Evolutionary conservation across 2,797 vertebrate genomes (phyloP).

Genomic region (Echiichthys vipera): DNA sequence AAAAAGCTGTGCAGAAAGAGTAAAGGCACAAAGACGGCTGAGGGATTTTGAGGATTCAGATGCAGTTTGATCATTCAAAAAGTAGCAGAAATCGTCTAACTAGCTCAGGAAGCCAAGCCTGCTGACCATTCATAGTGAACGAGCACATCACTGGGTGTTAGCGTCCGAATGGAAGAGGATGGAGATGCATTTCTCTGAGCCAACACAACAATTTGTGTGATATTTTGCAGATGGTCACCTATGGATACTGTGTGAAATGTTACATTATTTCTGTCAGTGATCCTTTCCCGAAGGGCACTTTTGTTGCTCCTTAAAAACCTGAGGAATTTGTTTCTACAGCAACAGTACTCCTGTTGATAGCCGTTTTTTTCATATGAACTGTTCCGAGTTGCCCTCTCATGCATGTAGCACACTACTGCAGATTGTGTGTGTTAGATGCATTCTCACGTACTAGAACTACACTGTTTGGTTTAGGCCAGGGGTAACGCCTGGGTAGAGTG

Average conservation of each 20-base stretch:
- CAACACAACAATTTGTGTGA: conserved; percentile 25
- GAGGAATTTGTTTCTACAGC: not conserved
- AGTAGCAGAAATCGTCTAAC: conserved; percentile 51
- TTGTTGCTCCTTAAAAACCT: conserved; percentile 4
- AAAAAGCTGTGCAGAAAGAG: conserved; percentile 14
- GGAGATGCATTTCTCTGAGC: not conserved
- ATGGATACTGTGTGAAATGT: conserved; percentile 32
- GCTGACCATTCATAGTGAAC: conserved; percentile 21
- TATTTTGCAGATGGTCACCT: conserved; percentile 35
- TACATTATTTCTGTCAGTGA: conserved; percentile 41
- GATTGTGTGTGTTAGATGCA: too few species aligned
- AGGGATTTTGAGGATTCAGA: conserved; percentile 38
- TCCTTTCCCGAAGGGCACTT: conserved; percentile 6
- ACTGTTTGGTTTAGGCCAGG: too few species aligned
- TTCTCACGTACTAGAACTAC: too few species aligned
- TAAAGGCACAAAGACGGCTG: conserved; percentile 36
- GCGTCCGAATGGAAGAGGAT: conserved; percentile 11
- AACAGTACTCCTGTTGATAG: not conserved
- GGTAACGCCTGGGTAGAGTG: too few species aligned
- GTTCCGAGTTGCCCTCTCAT: too few species aligned
- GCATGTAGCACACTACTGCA: too few species aligned
- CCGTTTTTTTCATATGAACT: too few species aligned
- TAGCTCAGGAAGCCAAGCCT: conserved; percentile 24
- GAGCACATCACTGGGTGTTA: not conserved
- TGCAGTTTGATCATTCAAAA: conserved; percentile 46